phyloP scores from a whole-genome alignment of 2,113 vertebrate genomes.

The cat (Felis catus) region DNA sequence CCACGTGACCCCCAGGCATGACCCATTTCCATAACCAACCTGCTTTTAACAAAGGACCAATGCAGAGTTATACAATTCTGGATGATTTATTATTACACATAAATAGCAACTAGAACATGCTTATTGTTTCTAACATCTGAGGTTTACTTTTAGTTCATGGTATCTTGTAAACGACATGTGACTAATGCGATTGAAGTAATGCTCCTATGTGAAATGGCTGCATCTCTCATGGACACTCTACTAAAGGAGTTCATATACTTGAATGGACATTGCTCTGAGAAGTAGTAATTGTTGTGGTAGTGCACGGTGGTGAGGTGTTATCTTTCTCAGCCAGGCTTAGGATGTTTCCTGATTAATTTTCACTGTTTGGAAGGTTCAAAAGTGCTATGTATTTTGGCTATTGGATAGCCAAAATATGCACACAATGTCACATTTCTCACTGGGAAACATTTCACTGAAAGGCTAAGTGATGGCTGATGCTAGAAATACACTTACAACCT shows the following conservation, averaged over 20 bases:
- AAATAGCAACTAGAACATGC: not conserved
- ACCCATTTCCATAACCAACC: too few relatives aligned
- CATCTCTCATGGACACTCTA: not conserved
- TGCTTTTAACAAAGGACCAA: not conserved
- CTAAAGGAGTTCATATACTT: not conserved
- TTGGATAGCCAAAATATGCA: not conserved
- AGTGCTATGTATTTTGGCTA: not conserved
- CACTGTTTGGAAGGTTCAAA: not conserved
- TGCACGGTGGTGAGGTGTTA: not conserved
- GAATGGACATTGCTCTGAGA: not conserved
- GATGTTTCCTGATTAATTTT: not conserved
- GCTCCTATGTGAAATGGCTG: not conserved
- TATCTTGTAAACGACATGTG: not conserved
- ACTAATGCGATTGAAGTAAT: not conserved
- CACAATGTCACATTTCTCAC: not conserved
- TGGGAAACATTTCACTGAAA: conserved; percentile 21
- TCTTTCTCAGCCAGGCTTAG: not conserved
- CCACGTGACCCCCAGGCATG: not conserved
- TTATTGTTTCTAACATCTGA: not conserved
- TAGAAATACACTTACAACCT: not conserved
- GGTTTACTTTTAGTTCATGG: not conserved
- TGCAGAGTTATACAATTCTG: not conserved
- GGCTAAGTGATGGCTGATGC: not conserved
- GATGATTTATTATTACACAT: not conserved
- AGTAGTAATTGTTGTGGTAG: not conserved